phyloP scores from a whole-genome alignment of 2,113 vertebrate species.

The Hiodon tergisus region DNA sequence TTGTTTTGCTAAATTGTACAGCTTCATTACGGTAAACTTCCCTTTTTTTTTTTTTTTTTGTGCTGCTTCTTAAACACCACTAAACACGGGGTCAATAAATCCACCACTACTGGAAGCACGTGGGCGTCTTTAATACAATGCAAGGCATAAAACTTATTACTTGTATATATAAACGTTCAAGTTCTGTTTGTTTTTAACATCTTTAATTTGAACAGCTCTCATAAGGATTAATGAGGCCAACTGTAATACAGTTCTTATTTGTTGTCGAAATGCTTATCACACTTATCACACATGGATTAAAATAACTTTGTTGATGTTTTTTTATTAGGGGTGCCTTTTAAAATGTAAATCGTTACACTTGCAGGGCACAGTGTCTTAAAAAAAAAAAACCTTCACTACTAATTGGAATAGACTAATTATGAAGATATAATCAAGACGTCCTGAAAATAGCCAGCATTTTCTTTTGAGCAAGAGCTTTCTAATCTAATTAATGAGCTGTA shows the following conservation, averaged over 20 bases:
- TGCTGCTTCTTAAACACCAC: too few relatives aligned
- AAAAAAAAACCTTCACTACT: conserved; percentile 19
- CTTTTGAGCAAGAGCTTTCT: conserved; percentile 33
- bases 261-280: not conserved
- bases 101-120: too few relatives aligned
- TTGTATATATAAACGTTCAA: too few relatives aligned
- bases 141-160: too few relatives aligned
- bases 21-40: too few relatives aligned
- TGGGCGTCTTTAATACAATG: too few relatives aligned
- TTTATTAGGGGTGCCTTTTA: conserved; percentile 10
- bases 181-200: not conserved
- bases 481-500: conserved; percentile 49
- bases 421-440: conserved; percentile 40
- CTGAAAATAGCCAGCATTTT: conserved; percentile 35
- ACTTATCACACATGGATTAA: not conserved
- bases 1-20: too few relatives aligned
- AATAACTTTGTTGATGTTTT: conserved; percentile 1
- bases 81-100: too few relatives aligned
- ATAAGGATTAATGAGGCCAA: not conserved
- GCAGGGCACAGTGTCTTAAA: not conserved
- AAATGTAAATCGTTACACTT: conserved; percentile 4
- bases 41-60: too few relatives aligned
- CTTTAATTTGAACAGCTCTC: not conserved
- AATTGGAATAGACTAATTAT: conserved; percentile 45
- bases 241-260: too few relatives aligned